Conservation (phyloP, 2,888 invertebrate genomes). For the Drosophila neonasuta region DNA sequence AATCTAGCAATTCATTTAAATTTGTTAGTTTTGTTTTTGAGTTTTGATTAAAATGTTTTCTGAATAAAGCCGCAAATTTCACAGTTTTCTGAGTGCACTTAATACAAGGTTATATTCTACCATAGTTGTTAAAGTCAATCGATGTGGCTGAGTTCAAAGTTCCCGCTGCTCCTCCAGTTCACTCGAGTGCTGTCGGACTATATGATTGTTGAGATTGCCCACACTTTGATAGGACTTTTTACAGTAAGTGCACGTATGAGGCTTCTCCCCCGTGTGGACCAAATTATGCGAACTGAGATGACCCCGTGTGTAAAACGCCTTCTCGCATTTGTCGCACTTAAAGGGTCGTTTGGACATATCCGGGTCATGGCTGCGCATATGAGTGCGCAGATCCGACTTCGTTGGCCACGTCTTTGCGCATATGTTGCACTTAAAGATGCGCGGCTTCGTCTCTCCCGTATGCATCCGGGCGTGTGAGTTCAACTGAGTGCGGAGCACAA, state of each 20-base stretch:
- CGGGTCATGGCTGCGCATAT: constrained; percentile 75
- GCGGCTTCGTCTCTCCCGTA: constrained; percentile 74
- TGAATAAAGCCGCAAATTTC: neutral
- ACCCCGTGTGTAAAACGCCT: constrained; percentile 76
- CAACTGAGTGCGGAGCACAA: constrained; percentile 75
- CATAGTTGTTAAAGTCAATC: neutral
- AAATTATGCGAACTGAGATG: constrained; percentile 75
- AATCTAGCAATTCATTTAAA: no score
- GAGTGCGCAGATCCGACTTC: constrained; percentile 77
- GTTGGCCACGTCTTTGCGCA: constrained; percentile 78
- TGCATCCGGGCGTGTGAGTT: constrained; percentile 75
- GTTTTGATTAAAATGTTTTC: neutral
- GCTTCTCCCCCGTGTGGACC: constrained; percentile 80
- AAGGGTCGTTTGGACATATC: constrained; percentile 71
- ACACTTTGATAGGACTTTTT: constrained; percentile 74
- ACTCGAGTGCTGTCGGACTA: constrained; percentile 61
- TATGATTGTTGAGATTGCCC: constrained; percentile 78
- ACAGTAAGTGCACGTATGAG: constrained; percentile 73
- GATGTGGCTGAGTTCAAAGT: neutral
- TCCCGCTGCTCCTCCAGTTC: constrained; percentile 50
- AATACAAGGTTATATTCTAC: neutral
- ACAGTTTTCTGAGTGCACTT: neutral
- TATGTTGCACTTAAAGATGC: constrained; percentile 66
- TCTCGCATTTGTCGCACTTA: constrained; percentile 71
- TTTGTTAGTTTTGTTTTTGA: neutral